Conservation (phyloP, 2,888 invertebrate genomes). For the Phengaris arion region DNA sequence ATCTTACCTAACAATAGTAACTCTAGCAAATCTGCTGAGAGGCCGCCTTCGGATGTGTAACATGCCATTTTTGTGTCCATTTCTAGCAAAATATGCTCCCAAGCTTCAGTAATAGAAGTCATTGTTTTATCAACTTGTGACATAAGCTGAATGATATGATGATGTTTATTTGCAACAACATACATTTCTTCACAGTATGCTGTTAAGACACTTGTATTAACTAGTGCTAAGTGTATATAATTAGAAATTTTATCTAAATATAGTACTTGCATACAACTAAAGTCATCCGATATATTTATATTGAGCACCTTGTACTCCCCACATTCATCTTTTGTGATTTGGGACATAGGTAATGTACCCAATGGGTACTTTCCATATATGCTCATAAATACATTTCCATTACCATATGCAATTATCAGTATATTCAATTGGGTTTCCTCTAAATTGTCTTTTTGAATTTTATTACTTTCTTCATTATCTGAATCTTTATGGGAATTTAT, state of each 20-base stretch:
- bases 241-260: slow-evolving; percentile 75
- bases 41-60: slow-evolving; percentile 91
- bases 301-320: slow-evolving; percentile 81
- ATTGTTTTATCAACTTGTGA: slow-evolving; percentile 87
- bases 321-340: slow-evolving; percentile 77
- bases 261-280: slow-evolving; percentile 84
- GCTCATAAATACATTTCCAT: slow-evolving; percentile 86
- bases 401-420: slow-evolving; percentile 87
- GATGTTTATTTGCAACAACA: slow-evolving; percentile 86
- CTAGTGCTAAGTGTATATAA: slow-evolving; percentile 66
- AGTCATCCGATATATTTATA: slow-evolving; percentile 84
- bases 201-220: slow-evolving; percentile 81
- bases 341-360: slow-evolving; percentile 82
- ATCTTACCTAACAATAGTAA: slow-evolving; percentile 88
- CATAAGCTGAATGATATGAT: slow-evolving; percentile 84
- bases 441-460: slow-evolving; percentile 80
- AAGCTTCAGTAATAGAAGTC: slow-evolving; percentile 91
- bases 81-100: slow-evolving; percentile 96
- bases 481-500: slow-evolving; percentile 76
- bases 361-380: slow-evolving; percentile 92
- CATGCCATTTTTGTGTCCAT: slow-evolving; percentile 95
- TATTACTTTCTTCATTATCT: slow-evolving; percentile 75
- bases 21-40: slow-evolving; percentile 95
- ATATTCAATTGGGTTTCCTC: slow-evolving; percentile 84
- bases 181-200: slow-evolving; percentile 85